These are phyloP conservation scores for Sigmodon hispidus DNA, from an alignment of 2,113 vertebrate species.

Conservation along the genomic window DNA sequence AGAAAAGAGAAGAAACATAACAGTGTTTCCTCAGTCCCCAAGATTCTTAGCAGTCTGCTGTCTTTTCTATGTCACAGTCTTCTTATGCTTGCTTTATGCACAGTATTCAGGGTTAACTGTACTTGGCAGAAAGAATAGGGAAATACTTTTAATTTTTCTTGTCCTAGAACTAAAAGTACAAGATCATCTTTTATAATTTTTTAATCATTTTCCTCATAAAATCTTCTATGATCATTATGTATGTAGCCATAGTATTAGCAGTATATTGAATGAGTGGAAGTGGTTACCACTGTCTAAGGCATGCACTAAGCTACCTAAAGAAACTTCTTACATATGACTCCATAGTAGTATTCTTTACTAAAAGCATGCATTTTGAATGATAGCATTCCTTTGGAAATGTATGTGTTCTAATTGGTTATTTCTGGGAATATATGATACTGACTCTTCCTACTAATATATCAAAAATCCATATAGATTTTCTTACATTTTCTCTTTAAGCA, in stretches of 20 bases:
- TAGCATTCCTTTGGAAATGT: neutral
- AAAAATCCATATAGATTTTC: neutral
- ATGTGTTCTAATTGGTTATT: neutral
- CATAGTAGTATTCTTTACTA: neutral
- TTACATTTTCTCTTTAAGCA: neutral
- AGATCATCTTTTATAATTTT: conserved; percentile 13
- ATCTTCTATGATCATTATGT: neutral
- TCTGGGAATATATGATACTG: neutral
- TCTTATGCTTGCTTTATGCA: neutral
- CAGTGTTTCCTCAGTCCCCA: neutral
- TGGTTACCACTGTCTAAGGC: neutral
- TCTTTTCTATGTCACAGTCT: neutral
- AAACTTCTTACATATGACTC: neutral
- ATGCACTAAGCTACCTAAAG: neutral
- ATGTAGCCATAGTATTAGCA: neutral
- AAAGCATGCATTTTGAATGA: neutral
- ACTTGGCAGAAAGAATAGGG: neutral
- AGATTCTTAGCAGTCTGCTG: neutral
- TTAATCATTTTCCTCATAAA: neutral
- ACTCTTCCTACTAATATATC: neutral
- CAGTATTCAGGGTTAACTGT: neutral
- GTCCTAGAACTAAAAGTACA: conserved; percentile 14
- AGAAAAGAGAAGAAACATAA: neutral
- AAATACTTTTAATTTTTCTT: conserved; percentile 5
- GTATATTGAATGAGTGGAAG: neutral